Percentiles rank a stretch among this genome's conserved stretches.
Evolutionary conservation across 2,888 invertebrate genomes (phyloP).

Genomic region (Phengaris alcon): DNA sequence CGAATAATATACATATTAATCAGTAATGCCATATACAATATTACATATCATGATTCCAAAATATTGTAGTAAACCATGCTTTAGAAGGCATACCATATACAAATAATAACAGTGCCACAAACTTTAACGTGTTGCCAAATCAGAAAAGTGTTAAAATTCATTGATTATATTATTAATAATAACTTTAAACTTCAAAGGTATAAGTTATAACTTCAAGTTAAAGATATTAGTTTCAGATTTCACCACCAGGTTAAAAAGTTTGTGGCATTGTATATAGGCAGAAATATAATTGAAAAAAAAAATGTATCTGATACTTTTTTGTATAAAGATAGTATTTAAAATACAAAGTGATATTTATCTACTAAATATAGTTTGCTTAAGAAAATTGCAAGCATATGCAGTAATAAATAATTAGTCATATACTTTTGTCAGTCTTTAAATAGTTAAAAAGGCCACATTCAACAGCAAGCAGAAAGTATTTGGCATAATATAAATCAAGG

Average conservation of each 20-base stretch:
- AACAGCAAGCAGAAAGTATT: background rate
- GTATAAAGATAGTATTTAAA: background rate
- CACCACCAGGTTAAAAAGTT: background rate
- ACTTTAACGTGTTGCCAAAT: background rate
- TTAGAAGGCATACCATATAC: background rate
- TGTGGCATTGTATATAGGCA: background rate
- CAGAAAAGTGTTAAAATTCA: background rate
- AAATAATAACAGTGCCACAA: background rate
- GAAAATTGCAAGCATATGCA: background rate
- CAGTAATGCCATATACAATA: background rate
- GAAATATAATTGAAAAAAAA: background rate
- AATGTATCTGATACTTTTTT: background rate
- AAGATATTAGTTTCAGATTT: background rate
- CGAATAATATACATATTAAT: background rate
- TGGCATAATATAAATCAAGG: background rate
- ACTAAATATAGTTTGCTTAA: background rate
- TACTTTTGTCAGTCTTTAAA: slow-evolving; percentile 10
- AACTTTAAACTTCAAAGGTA: too few relatives aligned
- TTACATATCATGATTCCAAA: background rate
- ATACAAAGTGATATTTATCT: background rate
- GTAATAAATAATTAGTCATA: background rate
- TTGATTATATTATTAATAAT: too few relatives aligned
- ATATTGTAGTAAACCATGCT: background rate
- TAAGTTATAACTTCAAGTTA: background rate
- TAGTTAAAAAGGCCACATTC: slow-evolving; percentile 6